Evolutionary conservation across 1,140 invertebrate species (phyloP), one percentile per base, ranked within the genome.

Genomic region (Campodea augens): DNA sequence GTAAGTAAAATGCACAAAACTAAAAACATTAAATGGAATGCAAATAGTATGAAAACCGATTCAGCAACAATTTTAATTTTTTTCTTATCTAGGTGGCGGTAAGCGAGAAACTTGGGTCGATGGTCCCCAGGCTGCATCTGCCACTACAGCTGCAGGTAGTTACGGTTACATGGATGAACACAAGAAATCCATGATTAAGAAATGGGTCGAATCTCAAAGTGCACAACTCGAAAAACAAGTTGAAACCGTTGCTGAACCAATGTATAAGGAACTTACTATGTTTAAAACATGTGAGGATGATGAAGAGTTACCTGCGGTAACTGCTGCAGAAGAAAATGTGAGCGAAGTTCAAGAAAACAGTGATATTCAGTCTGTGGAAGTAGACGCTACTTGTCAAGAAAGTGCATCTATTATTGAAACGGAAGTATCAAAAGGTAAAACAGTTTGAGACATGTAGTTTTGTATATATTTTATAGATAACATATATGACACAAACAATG

Each of bases 81-180:
- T n/a, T n/a, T n/a, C n/a, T n/a, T n/a, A n/a, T n/a, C n/a, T n/a
- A n/a, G n/a, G n/a, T n/a, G n/a, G n/a, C n/a, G n/a, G n/a, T n/a
- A 81, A 81, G 57, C 65, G 74, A 41, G 89, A 92, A 64, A 90
- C 83, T 1, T 95, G 90, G 90, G 82, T 93, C 38, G 90, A 95
- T 62, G 89, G 89, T 0, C 90, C 63, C 13, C 5, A 5, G 18
- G 12, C 38, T 10, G 45, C 49, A 44, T 51, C 60, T 51, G 24
- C 41, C 57, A 32, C 62, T 48, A 54, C 67, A 60, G 54, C 64
- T 13, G 54, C 65, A 55, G 45, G 68, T 52, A 47, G 49, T n/a
- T 86, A 86, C 54, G 83, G 84, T 2, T 88, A 83, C 53, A 88
- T 89, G 84, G 85, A 90, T 56, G 81, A 71, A 52, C 81, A 87